Conservation (phyloP, 2,113 vertebrate species). For the Oophaga pumilio region DNA sequence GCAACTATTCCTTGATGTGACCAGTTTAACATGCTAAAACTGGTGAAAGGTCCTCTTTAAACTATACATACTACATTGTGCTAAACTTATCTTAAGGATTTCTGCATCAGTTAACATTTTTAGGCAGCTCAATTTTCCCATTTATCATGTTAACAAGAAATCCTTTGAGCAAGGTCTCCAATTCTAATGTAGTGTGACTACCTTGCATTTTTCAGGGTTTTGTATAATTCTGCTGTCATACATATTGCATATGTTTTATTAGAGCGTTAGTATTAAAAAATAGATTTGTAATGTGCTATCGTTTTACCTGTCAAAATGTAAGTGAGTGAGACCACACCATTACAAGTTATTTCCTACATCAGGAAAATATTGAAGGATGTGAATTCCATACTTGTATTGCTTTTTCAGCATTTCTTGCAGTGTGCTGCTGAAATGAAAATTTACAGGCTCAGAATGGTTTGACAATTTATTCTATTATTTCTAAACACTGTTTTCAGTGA, state of each 20-base stretch:
- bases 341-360: slow-evolving; percentile 49
- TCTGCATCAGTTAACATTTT: slow-evolving; percentile 40
- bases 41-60: no score
- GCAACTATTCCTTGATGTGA: no score
- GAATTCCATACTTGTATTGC: slow-evolving; percentile 18
- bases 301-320: slow-evolving; percentile 54
- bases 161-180: slow-evolving; percentile 25
- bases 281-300: slow-evolving; percentile 22
- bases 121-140: slow-evolving; percentile 39
- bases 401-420: slow-evolving; percentile 38
- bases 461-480: no score
- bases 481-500: no score
- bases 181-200: slow-evolving; percentile 41
- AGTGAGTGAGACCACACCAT: slow-evolving; percentile 45
- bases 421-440: neutral
- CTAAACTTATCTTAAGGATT: slow-evolving; percentile 35
- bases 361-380: slow-evolving; percentile 37
- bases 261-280: slow-evolving; percentile 50
- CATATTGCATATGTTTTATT: slow-evolving; percentile 48
- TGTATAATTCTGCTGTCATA: slow-evolving; percentile 38
- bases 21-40: no score
- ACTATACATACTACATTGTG: neutral
- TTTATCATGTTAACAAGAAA: slow-evolving; percentile 46
- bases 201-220: slow-evolving; percentile 43
- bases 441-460: neutral